Base-by-base conservation (phyloP, 2,797 vertebrate genomes). In the Xenops minutus region DNA sequence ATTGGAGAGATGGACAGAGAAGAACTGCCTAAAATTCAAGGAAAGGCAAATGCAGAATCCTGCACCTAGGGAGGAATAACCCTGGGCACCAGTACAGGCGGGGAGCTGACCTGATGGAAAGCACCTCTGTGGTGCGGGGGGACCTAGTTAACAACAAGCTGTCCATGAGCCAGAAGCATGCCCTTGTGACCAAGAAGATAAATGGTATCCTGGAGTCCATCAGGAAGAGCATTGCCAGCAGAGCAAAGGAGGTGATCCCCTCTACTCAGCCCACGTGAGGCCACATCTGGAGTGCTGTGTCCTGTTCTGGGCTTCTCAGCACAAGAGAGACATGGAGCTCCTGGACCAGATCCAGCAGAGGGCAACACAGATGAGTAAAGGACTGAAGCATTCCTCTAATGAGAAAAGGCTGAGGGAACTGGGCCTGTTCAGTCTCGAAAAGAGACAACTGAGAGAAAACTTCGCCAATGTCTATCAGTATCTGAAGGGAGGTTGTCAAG, bases 341-440 rank as follows among this genome's bases (percentile, higher is more conserved):
- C 26, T 77, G 34, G 4, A 54, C 15, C 12, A 27, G 18, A 22
- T 78, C 18, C 66, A 72, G 15, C 0, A 0, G n/a, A 77, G 1
- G 24, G 29, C 34, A 72, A 52, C 3, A 17, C 32, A 46, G 8
- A 23, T 39, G 29, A 39, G 10, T 16, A 52, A 78, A 15, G 3
- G 34, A 41, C 30, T 32, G 14, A 27, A 66, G 3, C n/a, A 59
- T 36, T 22, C 41, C 30, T 27, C 32, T 73, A 27, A n/a, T 5
- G 52, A 54, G 30, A 26, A 72, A 59, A 48, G 30, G 12, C 62
- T 72, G 52, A 66, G 30, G 10, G 37, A 77, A 15, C 29, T 71
- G 26, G 26, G 30, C 10, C 44, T 36, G 3, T 41, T 78, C 26
- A 46, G 30, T 26, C 36, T 66, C 19, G 7, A 32, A 9, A 59